Evolutionary conservation across 2,113 vertebrate genomes (phyloP).

Genomic region (Chloroceryle aenea): DNA sequence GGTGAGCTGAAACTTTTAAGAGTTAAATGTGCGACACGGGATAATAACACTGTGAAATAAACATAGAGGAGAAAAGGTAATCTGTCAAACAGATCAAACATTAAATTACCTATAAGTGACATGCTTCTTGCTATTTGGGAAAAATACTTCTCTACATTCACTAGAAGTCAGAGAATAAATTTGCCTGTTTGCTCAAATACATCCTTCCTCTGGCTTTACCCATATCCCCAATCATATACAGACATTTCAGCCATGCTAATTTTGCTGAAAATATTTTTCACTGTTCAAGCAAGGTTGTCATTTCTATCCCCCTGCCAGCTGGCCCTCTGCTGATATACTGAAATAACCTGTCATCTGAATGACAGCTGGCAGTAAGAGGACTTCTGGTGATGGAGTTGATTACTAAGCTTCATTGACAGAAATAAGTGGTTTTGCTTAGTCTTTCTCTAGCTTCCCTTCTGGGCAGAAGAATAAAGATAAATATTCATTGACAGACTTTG

Average conservation of each 20-base stretch:
- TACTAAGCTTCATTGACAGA: slow-evolving; percentile 49
- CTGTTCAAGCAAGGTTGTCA: slow-evolving; percentile 23
- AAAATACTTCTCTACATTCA: not conserved
- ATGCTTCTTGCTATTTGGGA: not conserved
- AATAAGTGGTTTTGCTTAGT: not conserved
- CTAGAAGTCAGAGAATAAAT: not conserved
- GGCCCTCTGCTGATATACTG: slow-evolving; percentile 24
- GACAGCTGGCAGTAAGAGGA: slow-evolving; percentile 22
- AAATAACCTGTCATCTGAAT: slow-evolving; percentile 45
- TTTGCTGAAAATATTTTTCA: slow-evolving; percentile 41
- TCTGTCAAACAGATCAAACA: not conserved
- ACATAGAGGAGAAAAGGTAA: not conserved
- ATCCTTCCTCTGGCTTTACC: not conserved
- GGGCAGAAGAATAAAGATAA: slow-evolving; percentile 30
- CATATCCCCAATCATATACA: not conserved
- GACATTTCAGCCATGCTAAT: slow-evolving; percentile 4
- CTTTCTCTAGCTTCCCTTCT: not conserved
- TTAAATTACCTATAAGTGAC: not conserved
- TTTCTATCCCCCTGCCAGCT: slow-evolving; percentile 41
- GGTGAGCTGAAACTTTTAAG: not conserved
- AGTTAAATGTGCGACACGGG: not conserved
- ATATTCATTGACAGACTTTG: not conserved
- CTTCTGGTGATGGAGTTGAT: slow-evolving; percentile 48
- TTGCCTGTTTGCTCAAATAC: not conserved
- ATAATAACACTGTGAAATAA: not conserved